Conservation (phyloP, 1,140 invertebrate genomes). For the Sitodiplosis mosellana region DNA sequence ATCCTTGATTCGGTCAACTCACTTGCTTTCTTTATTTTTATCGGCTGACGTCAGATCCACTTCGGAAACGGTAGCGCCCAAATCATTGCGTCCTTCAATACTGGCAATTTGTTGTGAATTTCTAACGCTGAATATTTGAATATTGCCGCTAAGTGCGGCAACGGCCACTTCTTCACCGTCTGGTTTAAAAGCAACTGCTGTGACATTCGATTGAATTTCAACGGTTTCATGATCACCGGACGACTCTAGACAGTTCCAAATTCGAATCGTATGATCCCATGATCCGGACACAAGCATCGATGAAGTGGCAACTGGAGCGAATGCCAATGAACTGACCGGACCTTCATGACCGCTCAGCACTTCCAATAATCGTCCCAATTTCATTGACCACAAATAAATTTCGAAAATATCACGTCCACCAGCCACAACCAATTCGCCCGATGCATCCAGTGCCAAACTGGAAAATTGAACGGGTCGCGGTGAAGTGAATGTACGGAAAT, state of each 20-base stretch:
- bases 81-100: constrained; percentile 77
- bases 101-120: constrained; percentile 48
- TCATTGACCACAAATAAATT: constrained; percentile 88
- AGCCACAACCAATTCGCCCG: constrained; percentile 81
- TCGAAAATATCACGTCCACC: constrained; percentile 88
- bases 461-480: constrained; percentile 80
- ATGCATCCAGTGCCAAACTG: constrained; percentile 74
- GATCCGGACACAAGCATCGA: constrained; percentile 68
- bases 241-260: constrained; percentile 77
- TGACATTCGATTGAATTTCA: constrained; percentile 57
- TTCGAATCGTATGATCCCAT: constrained; percentile 82
- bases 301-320: constrained; percentile 52
- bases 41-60: constrained; percentile 77
- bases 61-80: constrained; percentile 64
- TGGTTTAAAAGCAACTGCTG: constrained; percentile 68
- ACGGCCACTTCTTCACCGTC: constrained; percentile 84
- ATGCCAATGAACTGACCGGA: constrained; percentile 66
- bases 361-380: constrained; percentile 77
- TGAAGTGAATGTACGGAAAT: constrained; percentile 89
- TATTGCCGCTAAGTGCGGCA: constrained; percentile 74
- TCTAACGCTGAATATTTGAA: constrained; percentile 64
- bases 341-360: constrained; percentile 84
- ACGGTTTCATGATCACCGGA: constrained; percentile 70
- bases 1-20: too few relatives aligned
- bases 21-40: constrained; percentile 69